Evolutionary conservation across 2,113 vertebrate species (phyloP), one percentile per base, ranked within the genome.

Genomic region (Sisor rabdophorus): DNA sequence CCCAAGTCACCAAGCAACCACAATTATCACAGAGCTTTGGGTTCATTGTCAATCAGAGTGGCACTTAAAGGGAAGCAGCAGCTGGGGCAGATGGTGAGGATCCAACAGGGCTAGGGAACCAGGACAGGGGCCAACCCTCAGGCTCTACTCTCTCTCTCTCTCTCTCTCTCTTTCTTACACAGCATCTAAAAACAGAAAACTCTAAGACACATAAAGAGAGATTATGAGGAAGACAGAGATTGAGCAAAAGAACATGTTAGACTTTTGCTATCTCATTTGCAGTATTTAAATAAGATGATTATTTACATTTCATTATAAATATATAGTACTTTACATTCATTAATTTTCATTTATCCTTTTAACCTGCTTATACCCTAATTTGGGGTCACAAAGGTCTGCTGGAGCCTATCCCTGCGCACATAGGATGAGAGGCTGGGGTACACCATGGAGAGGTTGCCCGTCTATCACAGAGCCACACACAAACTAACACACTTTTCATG

Each of bases 31-130:
- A 79, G 93, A 91, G 90, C 89, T 88, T 91, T 92, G 92, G 89
- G 92, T 94, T 94, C 94, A 93, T 93, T 96, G 95, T 95, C 93
- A 93, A 90, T 96, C 93, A 94, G 92, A 94, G 91, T 92, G 93
- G 93, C 93, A 94, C 93, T 81, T 84, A 92, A 81, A 87, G 92
- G 79, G 68, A 92, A 91, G 92, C 92, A 91, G 93, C 94, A 96
- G 94, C 93, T 94, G 95, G 91, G 94, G 91, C 95, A 96, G 95
- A 97, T 97, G 95, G 95, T 94, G 79, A 52, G 40, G 90, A 90
- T 96, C 95, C 94, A 95, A 92, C 89, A 88, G 89, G 91, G 87
- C 91, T 84, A 85, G 91, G 91, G 90, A 92, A 90, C 90, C 85
- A 91, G 93, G 94, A 93, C 86, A 84, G 73, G 77, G 90, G 93